phyloP scores from a whole-genome alignment of 2,888 invertebrate species.

The Minunthozetes semirufus region DNA sequence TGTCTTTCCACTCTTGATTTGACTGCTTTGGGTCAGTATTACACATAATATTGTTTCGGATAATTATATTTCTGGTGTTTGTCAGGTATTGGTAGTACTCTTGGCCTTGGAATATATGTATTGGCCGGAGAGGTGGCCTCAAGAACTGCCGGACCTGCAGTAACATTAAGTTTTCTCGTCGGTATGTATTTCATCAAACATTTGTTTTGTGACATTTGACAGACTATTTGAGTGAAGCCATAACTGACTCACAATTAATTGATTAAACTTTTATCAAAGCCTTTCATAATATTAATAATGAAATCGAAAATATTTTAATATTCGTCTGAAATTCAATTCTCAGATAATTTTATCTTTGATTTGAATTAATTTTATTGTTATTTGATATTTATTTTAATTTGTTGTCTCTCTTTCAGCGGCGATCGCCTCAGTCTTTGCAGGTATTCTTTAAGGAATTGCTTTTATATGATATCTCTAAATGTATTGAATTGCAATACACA shows the following conservation, averaged over 20 bases:
- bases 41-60: background rate
- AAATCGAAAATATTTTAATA: background rate
- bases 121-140: slow-evolving; percentile 82
- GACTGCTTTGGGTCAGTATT: slow-evolving; percentile 61
- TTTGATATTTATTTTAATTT: background rate
- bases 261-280: background rate
- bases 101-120: slow-evolving; percentile 94
- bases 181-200: slow-evolving; percentile 50
- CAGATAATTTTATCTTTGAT: too few species aligned
- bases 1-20: slow-evolving; percentile 74
- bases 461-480: background rate
- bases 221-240: background rate
- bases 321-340: background rate
- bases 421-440: slow-evolving; percentile 82
- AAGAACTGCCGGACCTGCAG: slow-evolving; percentile 80
- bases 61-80: background rate
- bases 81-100: slow-evolving; percentile 51
- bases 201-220: background rate
- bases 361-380: too few species aligned
- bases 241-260: background rate
- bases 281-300: background rate
- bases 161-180: slow-evolving; percentile 67
- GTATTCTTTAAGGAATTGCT: slow-evolving; percentile 51
- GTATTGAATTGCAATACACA: background rate
- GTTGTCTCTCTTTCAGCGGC: slow-evolving; percentile 58